Conservation (phyloP, 2,113 vertebrate genomes). For the Neofelis nebulosa region DNA sequence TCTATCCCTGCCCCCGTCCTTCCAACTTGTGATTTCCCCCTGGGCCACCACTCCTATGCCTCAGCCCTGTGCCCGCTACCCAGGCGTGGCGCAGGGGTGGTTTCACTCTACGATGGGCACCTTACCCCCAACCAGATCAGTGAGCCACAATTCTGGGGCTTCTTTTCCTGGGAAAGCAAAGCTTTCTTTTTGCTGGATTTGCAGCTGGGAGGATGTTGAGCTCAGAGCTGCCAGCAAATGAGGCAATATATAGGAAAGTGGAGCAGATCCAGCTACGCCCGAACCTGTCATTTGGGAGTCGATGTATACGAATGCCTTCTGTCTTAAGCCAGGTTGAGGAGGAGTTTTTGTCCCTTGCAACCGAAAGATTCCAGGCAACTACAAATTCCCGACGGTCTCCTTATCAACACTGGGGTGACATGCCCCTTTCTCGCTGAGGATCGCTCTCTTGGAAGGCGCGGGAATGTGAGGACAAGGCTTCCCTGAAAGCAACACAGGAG, state of each 20-base stretch:
- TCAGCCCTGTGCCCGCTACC: neutral
- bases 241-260: neutral
- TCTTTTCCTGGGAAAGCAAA: neutral
- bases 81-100: neutral
- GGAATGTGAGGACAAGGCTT: neutral
- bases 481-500: neutral
- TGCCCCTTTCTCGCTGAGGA: neutral
- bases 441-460: neutral
- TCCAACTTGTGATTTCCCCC: rapidly evolving
- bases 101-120: neutral
- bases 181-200: neutral
- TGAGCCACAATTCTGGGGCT: neutral
- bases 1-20: neutral
- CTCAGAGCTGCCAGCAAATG: neutral
- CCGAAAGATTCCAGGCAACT: neutral
- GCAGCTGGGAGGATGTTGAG: neutral
- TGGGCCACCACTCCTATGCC: neutral
- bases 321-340: neutral
- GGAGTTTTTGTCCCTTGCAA: neutral
- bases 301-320: neutral
- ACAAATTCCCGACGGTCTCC: neutral
- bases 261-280: neutral
- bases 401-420: neutral
- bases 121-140: neutral
- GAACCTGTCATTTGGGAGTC: neutral